Conservation (phyloP, 2,113 vertebrate genomes). For the Poeciliopsis occidentalis region DNA sequence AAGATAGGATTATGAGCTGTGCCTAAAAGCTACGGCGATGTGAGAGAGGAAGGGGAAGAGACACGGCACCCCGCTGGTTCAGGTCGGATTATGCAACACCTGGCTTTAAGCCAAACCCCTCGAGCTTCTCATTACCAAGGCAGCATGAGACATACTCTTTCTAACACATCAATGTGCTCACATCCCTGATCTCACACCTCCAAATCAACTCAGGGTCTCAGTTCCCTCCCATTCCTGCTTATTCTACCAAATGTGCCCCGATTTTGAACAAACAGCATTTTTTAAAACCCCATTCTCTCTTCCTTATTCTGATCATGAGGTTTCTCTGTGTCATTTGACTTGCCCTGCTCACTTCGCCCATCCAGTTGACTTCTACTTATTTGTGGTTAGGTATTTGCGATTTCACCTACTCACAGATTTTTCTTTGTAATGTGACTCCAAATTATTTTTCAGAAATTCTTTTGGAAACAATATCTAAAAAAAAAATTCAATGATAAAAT, state of each 20-base stretch:
- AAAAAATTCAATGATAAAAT: too few relatives aligned
- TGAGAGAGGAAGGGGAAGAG: constrained; percentile 17
- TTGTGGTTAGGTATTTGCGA: too few relatives aligned
- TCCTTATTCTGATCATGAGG: background rate
- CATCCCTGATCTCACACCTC: constrained; percentile 16
- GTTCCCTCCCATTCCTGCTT: background rate
- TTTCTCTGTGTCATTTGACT: too few relatives aligned
- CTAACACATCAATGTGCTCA: constrained; percentile 23
- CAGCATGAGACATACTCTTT: constrained; percentile 24
- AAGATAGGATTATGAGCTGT: constrained; percentile 30
- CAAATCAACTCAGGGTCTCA: constrained; percentile 13
- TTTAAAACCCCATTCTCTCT: background rate
- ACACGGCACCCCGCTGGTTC: constrained; percentile 56
- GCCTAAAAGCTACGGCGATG: constrained; percentile 36
- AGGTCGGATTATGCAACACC: constrained; percentile 57
- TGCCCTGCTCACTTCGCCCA: too few relatives aligned
- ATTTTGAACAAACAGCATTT: constrained; percentile 2
- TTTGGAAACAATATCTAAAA: too few relatives aligned
- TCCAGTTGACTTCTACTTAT: too few relatives aligned
- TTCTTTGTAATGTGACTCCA: too few relatives aligned
- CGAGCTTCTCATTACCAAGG: constrained; percentile 34
- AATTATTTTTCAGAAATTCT: too few relatives aligned
- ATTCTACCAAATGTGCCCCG: background rate
- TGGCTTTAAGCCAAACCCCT: constrained; percentile 57
- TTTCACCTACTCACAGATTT: too few relatives aligned